Percentiles rank a stretch among this genome's conserved stretches.
These are phyloP conservation scores for Nerophis ophidion DNA, from an alignment of 2,113 vertebrate species.

Conservation along the genomic window DNA sequence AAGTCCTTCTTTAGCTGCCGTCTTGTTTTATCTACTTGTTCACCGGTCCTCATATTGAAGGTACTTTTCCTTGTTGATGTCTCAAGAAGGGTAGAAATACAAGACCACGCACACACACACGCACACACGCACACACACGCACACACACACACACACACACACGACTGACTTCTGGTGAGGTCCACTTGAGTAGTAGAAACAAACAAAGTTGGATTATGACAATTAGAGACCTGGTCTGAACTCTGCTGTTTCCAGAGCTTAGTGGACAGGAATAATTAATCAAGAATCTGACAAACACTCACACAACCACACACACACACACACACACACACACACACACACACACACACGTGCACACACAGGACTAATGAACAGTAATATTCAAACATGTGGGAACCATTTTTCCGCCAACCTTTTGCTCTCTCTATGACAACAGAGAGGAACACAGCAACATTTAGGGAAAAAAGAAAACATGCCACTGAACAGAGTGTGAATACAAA, in stretches of 20 bases:
- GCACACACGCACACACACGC: conserved; percentile 31
- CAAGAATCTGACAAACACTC: conserved; percentile 50
- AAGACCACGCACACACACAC: not conserved
- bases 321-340: conserved; percentile 5
- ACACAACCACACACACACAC: conserved; percentile 2
- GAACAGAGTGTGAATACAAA: conserved; percentile 41
- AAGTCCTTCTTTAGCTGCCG: too few species aligned
- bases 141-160: conserved; percentile 13
- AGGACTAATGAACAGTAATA: conserved; percentile 77
- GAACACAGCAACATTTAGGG: conserved; percentile 67
- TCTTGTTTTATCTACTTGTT: too few species aligned
- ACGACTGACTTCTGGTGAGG: conserved; percentile 20
- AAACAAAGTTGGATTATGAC: conserved; percentile 78
- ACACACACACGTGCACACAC: conserved; percentile 13
- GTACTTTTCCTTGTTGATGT: too few species aligned
- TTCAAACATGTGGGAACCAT: conserved; percentile 87
- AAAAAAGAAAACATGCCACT: conserved; percentile 65
- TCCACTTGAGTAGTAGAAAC: conserved; percentile 68
- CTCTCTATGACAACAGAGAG: conserved; percentile 79
- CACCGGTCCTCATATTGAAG: too few species aligned
- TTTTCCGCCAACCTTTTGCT: conserved; percentile 63
- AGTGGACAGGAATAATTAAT: conserved; percentile 79
- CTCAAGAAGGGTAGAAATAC: too few species aligned
- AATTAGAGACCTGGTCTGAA: conserved; percentile 78
- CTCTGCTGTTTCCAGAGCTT: conserved; percentile 59